Conservation (phyloP, 2,113 vertebrate genomes). For the Phyllostomus hastatus region DNA sequence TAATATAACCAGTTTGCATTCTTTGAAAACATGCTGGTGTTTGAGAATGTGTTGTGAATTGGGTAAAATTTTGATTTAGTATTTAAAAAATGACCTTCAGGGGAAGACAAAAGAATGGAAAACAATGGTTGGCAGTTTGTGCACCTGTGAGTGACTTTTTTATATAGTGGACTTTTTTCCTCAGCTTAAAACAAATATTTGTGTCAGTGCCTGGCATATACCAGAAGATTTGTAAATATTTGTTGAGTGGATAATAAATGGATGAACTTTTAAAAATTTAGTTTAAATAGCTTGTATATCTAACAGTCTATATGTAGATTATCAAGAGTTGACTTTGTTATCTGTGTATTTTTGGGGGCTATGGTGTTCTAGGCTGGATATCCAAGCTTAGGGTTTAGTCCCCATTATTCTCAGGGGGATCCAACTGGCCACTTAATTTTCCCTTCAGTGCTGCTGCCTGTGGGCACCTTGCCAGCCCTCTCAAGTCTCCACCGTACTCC, state of each 20-base stretch:
- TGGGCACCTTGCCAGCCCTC: too few species aligned
- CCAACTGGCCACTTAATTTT: too few species aligned
- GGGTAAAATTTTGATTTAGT: neutral
- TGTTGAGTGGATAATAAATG: neutral
- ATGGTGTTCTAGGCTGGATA: too few species aligned
- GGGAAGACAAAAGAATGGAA: slow-evolving; percentile 1
- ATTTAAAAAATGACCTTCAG: neutral
- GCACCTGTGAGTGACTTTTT: neutral
- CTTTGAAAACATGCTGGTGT: neutral
- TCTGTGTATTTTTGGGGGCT: too few species aligned
- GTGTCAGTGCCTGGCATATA: neutral
- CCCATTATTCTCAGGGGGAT: too few species aligned
- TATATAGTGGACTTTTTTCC: neutral
- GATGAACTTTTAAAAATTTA: neutral
- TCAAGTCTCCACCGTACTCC: too few species aligned
- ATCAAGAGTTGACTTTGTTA: neutral
- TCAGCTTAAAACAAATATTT: neutral
- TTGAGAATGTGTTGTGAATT: neutral
- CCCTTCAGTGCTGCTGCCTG: too few species aligned
- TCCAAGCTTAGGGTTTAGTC: too few species aligned
- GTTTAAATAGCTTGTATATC: neutral
- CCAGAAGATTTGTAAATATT: neutral
- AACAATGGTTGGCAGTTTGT: neutral
- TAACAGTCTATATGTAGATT: neutral
- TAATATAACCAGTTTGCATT: neutral